Evolutionary conservation across 2,797 vertebrate species (phyloP).

Genomic region (Acrossocheilus fasciatus): DNA sequence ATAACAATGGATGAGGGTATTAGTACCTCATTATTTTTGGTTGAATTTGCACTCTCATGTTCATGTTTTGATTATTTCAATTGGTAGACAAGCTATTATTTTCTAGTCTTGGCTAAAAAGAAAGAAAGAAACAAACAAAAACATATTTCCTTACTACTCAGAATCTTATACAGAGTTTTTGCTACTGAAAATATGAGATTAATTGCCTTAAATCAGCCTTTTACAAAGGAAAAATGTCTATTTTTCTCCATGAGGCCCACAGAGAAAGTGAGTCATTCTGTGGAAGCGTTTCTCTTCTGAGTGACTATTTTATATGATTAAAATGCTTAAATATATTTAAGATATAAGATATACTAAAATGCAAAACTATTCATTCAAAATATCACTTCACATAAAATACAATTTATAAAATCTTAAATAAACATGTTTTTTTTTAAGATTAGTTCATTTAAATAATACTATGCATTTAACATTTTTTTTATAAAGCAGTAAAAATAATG

Average conservation of each 20-base stretch:
- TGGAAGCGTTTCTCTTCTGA: not conserved
- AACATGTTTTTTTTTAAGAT: not conserved
- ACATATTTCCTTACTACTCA: not conserved
- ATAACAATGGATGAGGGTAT: not conserved
- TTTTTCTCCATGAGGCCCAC: not conserved
- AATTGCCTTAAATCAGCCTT: not conserved
- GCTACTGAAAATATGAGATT: too few species aligned
- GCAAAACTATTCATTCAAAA: not conserved
- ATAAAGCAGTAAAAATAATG: not conserved
- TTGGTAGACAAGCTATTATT: not conserved
- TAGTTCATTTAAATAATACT: not conserved
- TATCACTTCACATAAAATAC: not conserved
- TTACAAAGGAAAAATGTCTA: not conserved
- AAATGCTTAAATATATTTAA: not conserved
- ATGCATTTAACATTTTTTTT: too few species aligned
- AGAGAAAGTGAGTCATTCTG: not conserved
- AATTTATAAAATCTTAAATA: not conserved
- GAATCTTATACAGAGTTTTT: not conserved
- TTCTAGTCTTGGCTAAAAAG: not conserved
- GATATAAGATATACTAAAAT: not conserved
- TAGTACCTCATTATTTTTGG: not conserved
- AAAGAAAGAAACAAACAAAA: not conserved
- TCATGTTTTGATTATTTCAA: not conserved
- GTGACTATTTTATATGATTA: not conserved
- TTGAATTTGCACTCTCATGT: not conserved